Conservation (phyloP, 2,113 vertebrate genomes). For the Pelecanoides urinatrix region DNA sequence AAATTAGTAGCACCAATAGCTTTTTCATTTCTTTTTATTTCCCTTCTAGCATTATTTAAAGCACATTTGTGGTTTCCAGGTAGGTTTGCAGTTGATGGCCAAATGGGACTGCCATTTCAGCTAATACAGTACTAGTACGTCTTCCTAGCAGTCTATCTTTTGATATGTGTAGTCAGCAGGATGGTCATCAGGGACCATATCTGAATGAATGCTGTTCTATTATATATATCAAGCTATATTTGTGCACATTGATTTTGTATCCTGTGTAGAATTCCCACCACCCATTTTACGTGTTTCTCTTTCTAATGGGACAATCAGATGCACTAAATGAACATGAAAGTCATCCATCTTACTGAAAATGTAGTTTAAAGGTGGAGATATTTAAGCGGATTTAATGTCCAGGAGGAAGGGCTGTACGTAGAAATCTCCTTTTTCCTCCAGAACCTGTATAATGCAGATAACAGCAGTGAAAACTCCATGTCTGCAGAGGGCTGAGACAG, state of each 20-base stretch:
- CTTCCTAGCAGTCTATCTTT: neutral
- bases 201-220: neutral
- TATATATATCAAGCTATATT: neutral
- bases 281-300: neutral
- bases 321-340: neutral
- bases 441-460: neutral
- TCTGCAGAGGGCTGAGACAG: neutral
- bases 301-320: neutral
- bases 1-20: neutral
- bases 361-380: neutral
- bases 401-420: neutral
- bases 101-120: neutral
- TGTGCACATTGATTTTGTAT: neutral
- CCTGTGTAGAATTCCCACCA: neutral
- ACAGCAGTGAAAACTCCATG: neutral
- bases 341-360: neutral
- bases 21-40: neutral
- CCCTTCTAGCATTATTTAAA: neutral
- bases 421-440: constrained; percentile 10
- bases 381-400: neutral
- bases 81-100: neutral
- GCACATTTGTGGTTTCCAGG: neutral
- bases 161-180: neutral
- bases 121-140: neutral
- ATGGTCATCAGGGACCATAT: neutral